phyloP scores from a whole-genome alignment of 1,140 invertebrate species.

The Drosophila novamexicana region DNA sequence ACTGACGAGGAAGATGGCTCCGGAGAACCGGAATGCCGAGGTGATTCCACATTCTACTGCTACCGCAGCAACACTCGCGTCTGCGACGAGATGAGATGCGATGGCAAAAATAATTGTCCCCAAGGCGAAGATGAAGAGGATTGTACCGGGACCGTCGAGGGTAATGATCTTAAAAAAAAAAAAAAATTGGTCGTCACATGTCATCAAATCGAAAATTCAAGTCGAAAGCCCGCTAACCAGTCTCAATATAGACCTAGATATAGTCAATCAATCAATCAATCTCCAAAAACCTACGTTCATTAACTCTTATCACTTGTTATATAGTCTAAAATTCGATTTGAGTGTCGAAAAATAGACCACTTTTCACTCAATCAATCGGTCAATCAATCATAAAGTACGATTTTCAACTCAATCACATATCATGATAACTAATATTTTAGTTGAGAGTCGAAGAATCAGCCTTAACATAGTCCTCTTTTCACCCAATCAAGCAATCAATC shows the following conservation, averaged over 20 bases:
- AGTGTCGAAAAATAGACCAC: too few relatives aligned
- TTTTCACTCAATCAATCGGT: too few relatives aligned
- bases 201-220: neutral
- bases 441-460: too few relatives aligned
- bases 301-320: too few relatives aligned
- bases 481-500: too few relatives aligned
- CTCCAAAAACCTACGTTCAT: too few relatives aligned
- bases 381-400: too few relatives aligned
- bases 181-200: neutral
- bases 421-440: too few relatives aligned
- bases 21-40: conserved; percentile 84
- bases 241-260: neutral
- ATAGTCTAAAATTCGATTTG: too few relatives aligned
- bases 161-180: conserved; percentile 47
- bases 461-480: too few relatives aligned
- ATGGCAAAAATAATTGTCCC: conserved; percentile 85
- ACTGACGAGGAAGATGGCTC: conserved; percentile 60
- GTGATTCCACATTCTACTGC: conserved; percentile 86
- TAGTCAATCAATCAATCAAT: neutral
- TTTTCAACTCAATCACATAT: too few relatives aligned
- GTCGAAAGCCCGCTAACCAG: neutral
- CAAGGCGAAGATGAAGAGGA: conserved; percentile 55
- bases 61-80: conserved; percentile 74
- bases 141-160: conserved; percentile 22
- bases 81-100: conserved; percentile 86